A percentile compares a stretch with the other conserved stretches of the same genome.
phyloP scores from a whole-genome alignment of 2,113 vertebrate species.

The Sturnira hondurensis region DNA sequence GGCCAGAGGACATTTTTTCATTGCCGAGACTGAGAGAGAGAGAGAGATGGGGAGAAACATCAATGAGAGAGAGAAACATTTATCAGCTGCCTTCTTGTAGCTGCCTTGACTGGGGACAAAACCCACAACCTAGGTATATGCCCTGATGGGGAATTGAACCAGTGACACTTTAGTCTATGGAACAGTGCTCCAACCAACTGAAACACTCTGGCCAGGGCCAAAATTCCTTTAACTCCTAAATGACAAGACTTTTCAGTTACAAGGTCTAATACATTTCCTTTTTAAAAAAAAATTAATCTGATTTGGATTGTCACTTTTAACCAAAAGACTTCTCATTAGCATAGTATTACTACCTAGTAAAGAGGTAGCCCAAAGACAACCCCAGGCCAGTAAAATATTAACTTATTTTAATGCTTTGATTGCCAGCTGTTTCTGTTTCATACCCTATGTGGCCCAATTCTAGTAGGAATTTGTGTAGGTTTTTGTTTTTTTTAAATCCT shows the following conservation, averaged over 20 bases:
- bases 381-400: constrained; percentile 1
- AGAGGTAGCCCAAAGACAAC: not conserved
- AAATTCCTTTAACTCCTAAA: not conserved
- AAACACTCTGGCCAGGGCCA: not conserved
- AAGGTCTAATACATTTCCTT: not conserved
- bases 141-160: too few relatives aligned
- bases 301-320: constrained; percentile 25
- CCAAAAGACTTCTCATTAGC: not conserved
- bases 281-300: not conserved
- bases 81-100: too few relatives aligned
- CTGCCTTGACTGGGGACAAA: too few relatives aligned
- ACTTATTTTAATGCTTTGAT: constrained; percentile 40
- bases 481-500: constrained; percentile 2
- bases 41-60: too few relatives aligned
- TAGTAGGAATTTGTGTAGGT: not conserved
- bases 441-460: not conserved
- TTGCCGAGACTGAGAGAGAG: too few relatives aligned
- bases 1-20: too few relatives aligned
- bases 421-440: constrained; percentile 47
- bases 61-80: too few relatives aligned
- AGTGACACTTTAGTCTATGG: too few relatives aligned
- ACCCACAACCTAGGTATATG: too few relatives aligned
- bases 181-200: too few relatives aligned
- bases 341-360: not conserved
- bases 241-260: constrained; percentile 4